Percentiles rank a stretch among this genome's conserved stretches.
phyloP scores from a whole-genome alignment of 1,140 invertebrate genomes.

The Gryon sp. region DNA sequence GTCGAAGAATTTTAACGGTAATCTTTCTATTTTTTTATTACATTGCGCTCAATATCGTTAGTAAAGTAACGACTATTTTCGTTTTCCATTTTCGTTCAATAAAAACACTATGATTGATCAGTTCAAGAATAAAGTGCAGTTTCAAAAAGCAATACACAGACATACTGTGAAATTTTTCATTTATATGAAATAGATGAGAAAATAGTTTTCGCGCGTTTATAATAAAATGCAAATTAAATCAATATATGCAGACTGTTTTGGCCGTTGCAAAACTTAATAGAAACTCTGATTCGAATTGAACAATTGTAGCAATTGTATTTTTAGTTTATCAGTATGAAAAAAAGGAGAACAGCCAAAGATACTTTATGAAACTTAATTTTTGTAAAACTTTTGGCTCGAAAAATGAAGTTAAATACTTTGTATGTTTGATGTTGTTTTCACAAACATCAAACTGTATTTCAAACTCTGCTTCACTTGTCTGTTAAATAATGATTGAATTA shows the following conservation, averaged over 20 bases:
- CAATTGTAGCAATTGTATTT: too few relatives aligned
- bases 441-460: too few relatives aligned
- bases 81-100: constrained; percentile 7
- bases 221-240: constrained; percentile 31
- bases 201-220: constrained; percentile 9
- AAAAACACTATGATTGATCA: constrained; percentile 20
- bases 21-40: constrained; percentile 23
- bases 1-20: constrained; percentile 6
- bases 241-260: constrained; percentile 3
- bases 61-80: constrained; percentile 26
- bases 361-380: too few relatives aligned
- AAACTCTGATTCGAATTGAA: constrained; percentile 5
- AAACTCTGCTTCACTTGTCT: too few relatives aligned
- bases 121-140: constrained; percentile 10
- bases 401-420: too few relatives aligned
- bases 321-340: too few relatives aligned
- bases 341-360: too few relatives aligned
- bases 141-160: constrained; percentile 12
- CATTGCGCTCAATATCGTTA: constrained; percentile 7
- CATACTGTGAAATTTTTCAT: constrained; percentile 15
- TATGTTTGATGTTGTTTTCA: too few relatives aligned
- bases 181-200: constrained; percentile 4
- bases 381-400: too few relatives aligned
- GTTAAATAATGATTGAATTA: too few relatives aligned
- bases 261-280: background rate